Evolutionary conservation across 2,113 vertebrate species (phyloP).

Genomic region (Egretta garzetta): DNA sequence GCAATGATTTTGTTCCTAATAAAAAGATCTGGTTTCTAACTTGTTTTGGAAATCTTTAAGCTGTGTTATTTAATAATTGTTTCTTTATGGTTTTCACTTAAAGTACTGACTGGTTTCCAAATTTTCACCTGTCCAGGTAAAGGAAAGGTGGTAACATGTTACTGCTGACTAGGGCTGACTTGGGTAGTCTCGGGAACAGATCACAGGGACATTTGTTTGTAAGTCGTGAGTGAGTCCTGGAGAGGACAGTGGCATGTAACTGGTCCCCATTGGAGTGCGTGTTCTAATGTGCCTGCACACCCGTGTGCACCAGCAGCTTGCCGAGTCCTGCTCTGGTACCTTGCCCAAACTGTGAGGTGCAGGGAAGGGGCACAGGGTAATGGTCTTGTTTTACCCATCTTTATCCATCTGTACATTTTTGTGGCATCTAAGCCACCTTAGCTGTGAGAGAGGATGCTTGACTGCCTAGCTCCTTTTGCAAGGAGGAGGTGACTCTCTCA

Average conservation of each 20-base stretch:
- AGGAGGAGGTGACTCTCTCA: neutral
- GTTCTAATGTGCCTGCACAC: neutral
- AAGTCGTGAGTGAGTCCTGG: too few relatives aligned
- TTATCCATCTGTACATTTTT: neutral
- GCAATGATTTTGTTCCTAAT: constrained; percentile 16
- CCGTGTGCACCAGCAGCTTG: neutral
- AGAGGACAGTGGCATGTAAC: neutral
- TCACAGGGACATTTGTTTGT: neutral
- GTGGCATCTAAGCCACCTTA: neutral
- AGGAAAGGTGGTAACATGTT: neutral
- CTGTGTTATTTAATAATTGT: neutral
- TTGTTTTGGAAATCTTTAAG: neutral
- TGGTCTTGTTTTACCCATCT: neutral
- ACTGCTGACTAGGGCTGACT: neutral
- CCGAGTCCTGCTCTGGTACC: neutral
- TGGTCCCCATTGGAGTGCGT: neutral
- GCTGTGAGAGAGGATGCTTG: neutral
- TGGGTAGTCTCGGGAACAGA: neutral
- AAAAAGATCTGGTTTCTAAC: constrained; percentile 60
- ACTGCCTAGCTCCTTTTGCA: neutral
- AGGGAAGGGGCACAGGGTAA: neutral
- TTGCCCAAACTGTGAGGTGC: neutral
- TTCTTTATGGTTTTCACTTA: neutral
- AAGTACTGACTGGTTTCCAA: neutral
- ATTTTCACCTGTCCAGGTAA: neutral